Percentiles rank a stretch among this genome's conserved stretches.
Conservation (phyloP, 2,797 vertebrate genomes). For the Rhinophrynus dorsalis region DNA sequence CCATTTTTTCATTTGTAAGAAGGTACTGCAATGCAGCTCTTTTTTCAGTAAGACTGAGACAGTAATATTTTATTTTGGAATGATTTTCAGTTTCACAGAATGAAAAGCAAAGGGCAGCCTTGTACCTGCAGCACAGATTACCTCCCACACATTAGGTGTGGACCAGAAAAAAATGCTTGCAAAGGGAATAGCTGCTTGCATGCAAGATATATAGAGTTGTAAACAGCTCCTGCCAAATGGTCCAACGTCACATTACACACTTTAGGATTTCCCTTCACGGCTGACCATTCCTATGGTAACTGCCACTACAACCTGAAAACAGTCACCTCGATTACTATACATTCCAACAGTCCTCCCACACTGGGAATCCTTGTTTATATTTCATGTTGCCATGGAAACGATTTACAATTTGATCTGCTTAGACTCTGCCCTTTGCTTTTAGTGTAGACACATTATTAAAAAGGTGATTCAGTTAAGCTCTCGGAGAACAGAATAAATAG, state of each 20-base stretch:
- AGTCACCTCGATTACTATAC: slow-evolving; percentile 61
- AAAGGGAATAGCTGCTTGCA: slow-evolving; percentile 45
- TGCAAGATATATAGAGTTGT: slow-evolving; percentile 39
- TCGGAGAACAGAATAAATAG: background rate
- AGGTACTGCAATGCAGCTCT: no score
- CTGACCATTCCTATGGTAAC: slow-evolving; percentile 68
- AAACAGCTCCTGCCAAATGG: slow-evolving; percentile 62
- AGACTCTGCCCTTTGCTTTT: background rate
- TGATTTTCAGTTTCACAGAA: background rate
- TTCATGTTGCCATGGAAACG: slow-evolving; percentile 62
- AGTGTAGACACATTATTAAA: slow-evolving; percentile 44
- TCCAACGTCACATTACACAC: slow-evolving; percentile 57
- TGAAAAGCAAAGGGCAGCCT: slow-evolving; percentile 35
- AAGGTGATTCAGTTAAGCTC: slow-evolving; percentile 41
- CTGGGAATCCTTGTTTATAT: slow-evolving; percentile 63
- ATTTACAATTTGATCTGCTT: background rate
- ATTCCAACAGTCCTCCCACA: slow-evolving; percentile 70
- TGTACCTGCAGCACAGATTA: slow-evolving; percentile 47
- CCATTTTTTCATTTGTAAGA: no score
- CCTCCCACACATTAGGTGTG: slow-evolving; percentile 34
- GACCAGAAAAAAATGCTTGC: slow-evolving; percentile 58
- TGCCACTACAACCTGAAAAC: slow-evolving; percentile 72
- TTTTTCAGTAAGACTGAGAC: no score
- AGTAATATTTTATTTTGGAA: background rate
- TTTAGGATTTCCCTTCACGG: slow-evolving; percentile 69